These are phyloP conservation scores for Drosophila diplacantha DNA, from an alignment of 2,888 invertebrate species.

Conservation along the genomic window DNA sequence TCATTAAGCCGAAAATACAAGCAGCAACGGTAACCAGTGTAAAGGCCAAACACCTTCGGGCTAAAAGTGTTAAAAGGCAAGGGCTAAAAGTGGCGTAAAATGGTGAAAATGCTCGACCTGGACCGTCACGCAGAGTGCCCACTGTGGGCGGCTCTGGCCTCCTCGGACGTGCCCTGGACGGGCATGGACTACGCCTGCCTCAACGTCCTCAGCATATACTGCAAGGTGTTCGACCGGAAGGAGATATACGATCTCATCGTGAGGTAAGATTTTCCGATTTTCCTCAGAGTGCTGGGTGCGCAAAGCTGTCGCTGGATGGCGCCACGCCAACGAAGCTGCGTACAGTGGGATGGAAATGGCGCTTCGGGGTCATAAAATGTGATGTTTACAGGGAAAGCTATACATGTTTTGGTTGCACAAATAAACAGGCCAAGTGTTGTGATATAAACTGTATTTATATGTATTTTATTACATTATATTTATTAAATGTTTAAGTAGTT, in stretches of 20 bases:
- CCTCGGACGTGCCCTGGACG: slow-evolving; percentile 84
- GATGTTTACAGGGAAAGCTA: not conserved
- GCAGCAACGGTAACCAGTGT: slow-evolving; percentile 10
- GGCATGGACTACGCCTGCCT: slow-evolving; percentile 90
- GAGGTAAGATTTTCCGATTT: slow-evolving; percentile 80
- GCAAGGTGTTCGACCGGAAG: slow-evolving; percentile 90
- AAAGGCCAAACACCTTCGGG: slow-evolving; percentile 9
- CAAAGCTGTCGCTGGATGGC: slow-evolving; percentile 56
- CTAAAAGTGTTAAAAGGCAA: slow-evolving; percentile 35
- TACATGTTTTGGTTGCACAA: no score
- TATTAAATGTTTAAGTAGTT: not conserved
- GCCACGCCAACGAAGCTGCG: slow-evolving; percentile 31
- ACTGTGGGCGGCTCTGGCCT: slow-evolving; percentile 80
- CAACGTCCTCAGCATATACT: slow-evolving; percentile 89
- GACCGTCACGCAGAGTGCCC: slow-evolving; percentile 82
- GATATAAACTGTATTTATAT: not conserved
- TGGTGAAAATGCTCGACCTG: slow-evolving; percentile 81
- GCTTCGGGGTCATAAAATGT: not conserved
- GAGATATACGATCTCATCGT: slow-evolving; percentile 88
- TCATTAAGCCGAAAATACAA: slow-evolving; percentile 21
- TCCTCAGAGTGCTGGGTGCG: not conserved
- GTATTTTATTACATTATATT: not conserved
- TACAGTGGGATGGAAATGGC: slow-evolving; percentile 2
- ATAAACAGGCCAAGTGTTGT: not conserved
- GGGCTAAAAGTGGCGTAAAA: slow-evolving; percentile 58